phyloP scores from a whole-genome alignment of 2,113 vertebrate species.

The Silurus asotus region DNA sequence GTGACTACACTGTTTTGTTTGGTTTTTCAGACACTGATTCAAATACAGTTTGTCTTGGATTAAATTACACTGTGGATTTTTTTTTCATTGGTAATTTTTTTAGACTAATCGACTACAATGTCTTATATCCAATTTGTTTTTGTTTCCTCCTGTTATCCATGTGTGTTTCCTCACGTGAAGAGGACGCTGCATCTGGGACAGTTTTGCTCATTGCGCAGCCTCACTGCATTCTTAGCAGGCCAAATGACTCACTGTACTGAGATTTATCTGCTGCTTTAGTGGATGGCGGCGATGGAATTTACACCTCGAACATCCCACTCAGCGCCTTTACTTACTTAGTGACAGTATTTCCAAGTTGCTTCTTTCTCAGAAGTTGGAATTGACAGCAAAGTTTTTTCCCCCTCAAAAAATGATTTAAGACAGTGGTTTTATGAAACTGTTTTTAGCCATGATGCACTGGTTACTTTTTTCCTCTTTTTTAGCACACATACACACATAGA shows the following conservation, averaged over 20 bases:
- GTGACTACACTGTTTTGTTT: not conserved
- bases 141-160: not conserved
- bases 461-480: not conserved
- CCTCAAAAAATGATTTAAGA: not conserved
- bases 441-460: not conserved
- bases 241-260: constrained; percentile 30
- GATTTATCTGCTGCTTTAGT: constrained; percentile 22
- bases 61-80: not conserved
- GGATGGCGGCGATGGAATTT: constrained; percentile 9
- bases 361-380: not conserved
- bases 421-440: not conserved
- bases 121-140: not conserved
- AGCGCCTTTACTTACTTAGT: not conserved
- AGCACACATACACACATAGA: not conserved
- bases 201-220: constrained; percentile 29
- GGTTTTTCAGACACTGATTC: not conserved
- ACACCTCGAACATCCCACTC: constrained; percentile 11
- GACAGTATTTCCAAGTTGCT: not conserved
- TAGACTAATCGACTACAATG: not conserved
- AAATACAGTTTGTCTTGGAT: not conserved
- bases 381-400: not conserved
- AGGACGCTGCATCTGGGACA: constrained; percentile 20
- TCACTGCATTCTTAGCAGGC: constrained; percentile 25
- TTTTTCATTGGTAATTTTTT: not conserved
- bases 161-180: not conserved